Evolutionary conservation across 2,113 vertebrate species (phyloP).

Genomic region (Spea multiplicata): DNA sequence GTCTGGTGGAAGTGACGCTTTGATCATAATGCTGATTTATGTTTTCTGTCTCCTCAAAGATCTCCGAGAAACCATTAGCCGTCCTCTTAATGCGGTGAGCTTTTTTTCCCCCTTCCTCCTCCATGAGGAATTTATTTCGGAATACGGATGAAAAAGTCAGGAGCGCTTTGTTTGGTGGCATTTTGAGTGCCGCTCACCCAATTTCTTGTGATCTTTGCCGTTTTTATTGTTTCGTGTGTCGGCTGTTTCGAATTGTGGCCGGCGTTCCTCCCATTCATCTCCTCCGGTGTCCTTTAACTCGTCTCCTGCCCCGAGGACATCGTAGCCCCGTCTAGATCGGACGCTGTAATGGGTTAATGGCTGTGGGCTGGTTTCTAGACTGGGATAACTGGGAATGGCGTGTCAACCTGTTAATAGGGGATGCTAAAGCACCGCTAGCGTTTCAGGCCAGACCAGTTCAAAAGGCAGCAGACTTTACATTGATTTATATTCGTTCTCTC

Average conservation of each 20-base stretch:
- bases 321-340: background rate
- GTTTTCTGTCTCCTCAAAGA: background rate
- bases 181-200: slow-evolving; percentile 12
- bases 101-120: slow-evolving; percentile 1
- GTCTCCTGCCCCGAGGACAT: background rate
- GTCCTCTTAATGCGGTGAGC: background rate
- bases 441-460: too few relatives aligned
- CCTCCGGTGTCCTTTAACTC: slow-evolving; percentile 7
- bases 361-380: too few relatives aligned
- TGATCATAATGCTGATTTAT: background rate
- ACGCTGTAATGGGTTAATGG: background rate
- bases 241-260: slow-evolving; percentile 22
- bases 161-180: background rate
- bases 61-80: background rate
- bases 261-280: slow-evolving; percentile 13
- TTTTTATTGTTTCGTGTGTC: slow-evolving; percentile 6
- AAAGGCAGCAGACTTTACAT: too few relatives aligned
- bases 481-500: background rate
- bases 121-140: slow-evolving; percentile 32
- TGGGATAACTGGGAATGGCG: too few relatives aligned
- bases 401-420: too few relatives aligned
- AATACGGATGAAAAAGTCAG: background rate
- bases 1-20: too few relatives aligned
- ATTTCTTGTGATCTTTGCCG: slow-evolving; percentile 12
- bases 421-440: too few relatives aligned